A percentile compares a stretch with the other conserved stretches of the same genome.
Conservation (phyloP, 2,797 vertebrate species). For the Syngnathus rostellatus region DNA sequence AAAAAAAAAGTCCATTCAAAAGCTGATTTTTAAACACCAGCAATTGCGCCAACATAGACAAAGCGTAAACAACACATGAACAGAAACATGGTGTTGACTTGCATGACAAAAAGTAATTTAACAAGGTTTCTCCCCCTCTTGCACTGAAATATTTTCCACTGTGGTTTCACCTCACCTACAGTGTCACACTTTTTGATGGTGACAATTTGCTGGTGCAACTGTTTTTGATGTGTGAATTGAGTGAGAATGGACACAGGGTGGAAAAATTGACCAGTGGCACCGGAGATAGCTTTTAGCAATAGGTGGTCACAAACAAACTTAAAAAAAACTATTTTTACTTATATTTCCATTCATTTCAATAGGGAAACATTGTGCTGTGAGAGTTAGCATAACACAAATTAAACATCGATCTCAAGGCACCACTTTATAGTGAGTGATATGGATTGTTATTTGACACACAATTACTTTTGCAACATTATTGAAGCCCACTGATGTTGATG, state of each 20-base stretch:
- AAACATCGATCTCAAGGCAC: too few relatives aligned
- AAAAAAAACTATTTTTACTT: too few relatives aligned
- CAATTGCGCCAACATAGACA: background rate
- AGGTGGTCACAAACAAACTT: background rate
- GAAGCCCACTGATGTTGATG: background rate
- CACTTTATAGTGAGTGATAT: too few relatives aligned
- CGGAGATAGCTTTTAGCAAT: slow-evolving; percentile 33
- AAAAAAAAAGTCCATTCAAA: background rate
- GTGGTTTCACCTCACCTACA: slow-evolving; percentile 34
- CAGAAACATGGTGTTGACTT: slow-evolving; percentile 43
- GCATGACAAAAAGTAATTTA: slow-evolving; percentile 62
- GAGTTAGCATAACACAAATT: too few relatives aligned
- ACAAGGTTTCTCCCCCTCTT: slow-evolving; percentile 32
- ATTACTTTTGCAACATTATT: background rate
- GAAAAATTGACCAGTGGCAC: slow-evolving; percentile 12
- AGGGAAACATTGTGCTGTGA: too few relatives aligned
- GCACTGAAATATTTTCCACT: slow-evolving; percentile 17
- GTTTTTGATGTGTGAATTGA: slow-evolving; percentile 40
- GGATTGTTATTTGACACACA: background rate
- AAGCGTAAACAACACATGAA: slow-evolving; percentile 47
- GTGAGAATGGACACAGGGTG: slow-evolving; percentile 34
- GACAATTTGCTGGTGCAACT: slow-evolving; percentile 52
- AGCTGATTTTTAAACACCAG: background rate
- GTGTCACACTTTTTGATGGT: slow-evolving; percentile 51
- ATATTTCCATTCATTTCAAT: too few relatives aligned